A percentile compares a stretch with the other conserved stretches of the same genome.
phyloP scores from a whole-genome alignment of 2,797 vertebrate genomes.

The Oreonectes daqikongensis region DNA sequence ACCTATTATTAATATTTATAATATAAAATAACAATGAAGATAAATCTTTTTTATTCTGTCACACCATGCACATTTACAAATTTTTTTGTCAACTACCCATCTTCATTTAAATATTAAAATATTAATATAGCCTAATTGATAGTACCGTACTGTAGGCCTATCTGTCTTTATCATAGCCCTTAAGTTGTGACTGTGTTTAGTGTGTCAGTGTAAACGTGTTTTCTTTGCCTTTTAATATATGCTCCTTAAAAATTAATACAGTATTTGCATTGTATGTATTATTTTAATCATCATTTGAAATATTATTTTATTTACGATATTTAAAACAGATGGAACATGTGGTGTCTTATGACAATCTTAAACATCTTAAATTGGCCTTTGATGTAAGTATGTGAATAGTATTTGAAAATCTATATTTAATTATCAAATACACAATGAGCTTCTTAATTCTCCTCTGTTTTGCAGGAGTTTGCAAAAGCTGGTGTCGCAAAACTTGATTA shows the following conservation, averaged over 20 bases:
- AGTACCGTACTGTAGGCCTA: too few relatives aligned
- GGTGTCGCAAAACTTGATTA: conserved; percentile 67
- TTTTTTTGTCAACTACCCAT: too few relatives aligned
- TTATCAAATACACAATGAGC: background rate
- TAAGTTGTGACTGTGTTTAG: conserved; percentile 34
- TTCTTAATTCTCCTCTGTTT: conserved; percentile 23
- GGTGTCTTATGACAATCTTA: conserved; percentile 73
- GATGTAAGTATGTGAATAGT: conserved; percentile 64
- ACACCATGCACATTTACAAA: too few relatives aligned
- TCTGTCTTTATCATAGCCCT: conserved; percentile 58
- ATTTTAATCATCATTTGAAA: background rate
- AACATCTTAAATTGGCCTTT: conserved; percentile 74
- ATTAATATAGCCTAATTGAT: too few relatives aligned
- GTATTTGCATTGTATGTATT: conserved; percentile 19
- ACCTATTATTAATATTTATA: too few relatives aligned
- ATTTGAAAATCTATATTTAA: background rate
- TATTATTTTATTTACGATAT: conserved; percentile 11
- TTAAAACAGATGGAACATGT: conserved; percentile 70
- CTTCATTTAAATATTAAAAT: too few relatives aligned
- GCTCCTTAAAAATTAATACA: too few relatives aligned
- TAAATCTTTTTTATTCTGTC: too few relatives aligned
- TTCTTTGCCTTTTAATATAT: too few relatives aligned
- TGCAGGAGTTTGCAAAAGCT: conserved; percentile 71
- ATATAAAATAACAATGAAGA: too few relatives aligned
- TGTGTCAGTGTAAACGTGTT: too few relatives aligned